phyloP scores from a whole-genome alignment of 2,113 vertebrate genomes.

The Spea multiplicata region DNA sequence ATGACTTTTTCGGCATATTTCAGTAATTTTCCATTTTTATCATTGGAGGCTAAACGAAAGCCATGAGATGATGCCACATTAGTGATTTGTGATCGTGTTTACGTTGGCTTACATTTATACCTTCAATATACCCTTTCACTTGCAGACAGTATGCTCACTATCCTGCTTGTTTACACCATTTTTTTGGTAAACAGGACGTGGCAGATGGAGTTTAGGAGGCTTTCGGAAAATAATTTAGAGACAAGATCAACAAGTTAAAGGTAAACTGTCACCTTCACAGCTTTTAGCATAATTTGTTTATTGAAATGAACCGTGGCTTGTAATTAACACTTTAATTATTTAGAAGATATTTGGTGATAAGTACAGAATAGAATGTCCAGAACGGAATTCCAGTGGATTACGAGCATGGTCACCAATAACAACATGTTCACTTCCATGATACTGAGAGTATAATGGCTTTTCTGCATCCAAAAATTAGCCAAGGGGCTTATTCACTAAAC shows the following conservation, averaged over 20 bases:
- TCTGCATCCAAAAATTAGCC: too few species aligned
- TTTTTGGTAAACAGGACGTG: conserved; percentile 9
- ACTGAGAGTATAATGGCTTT: too few species aligned
- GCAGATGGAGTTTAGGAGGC: background rate
- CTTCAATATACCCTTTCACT: background rate
- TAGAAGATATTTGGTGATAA: too few species aligned
- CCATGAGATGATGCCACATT: background rate
- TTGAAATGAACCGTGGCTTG: too few species aligned
- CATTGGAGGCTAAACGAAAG: background rate
- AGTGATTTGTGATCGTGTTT: background rate
- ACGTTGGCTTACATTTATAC: background rate
- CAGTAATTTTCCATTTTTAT: background rate
- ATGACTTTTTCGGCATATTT: background rate
- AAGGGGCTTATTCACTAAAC: too few species aligned
- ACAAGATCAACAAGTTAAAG: background rate
- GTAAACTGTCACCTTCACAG: too few species aligned
- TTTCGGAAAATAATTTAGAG: background rate
- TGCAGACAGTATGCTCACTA: background rate
- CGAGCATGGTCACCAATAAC: too few species aligned
- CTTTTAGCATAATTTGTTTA: too few species aligned
- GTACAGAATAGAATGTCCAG: too few species aligned
- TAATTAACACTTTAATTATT: too few species aligned
- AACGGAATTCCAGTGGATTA: too few species aligned
- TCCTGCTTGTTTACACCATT: background rate
- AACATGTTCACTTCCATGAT: too few species aligned